phyloP scores from a whole-genome alignment of 2,888 invertebrate genomes.

The Coelinius sp. region DNA sequence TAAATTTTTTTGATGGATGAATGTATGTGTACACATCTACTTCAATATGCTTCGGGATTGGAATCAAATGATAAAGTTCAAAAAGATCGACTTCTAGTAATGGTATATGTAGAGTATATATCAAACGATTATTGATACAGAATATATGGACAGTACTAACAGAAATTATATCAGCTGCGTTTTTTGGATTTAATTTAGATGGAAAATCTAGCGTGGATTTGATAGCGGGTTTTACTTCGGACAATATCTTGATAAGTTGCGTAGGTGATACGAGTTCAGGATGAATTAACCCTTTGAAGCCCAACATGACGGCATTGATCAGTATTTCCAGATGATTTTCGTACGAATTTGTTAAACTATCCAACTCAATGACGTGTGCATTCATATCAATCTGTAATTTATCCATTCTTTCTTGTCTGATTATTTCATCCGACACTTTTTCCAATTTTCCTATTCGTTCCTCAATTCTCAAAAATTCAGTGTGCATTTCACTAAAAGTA shows the following conservation, averaged over 20 bases:
- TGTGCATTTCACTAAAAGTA: not conserved
- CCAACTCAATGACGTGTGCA: not conserved
- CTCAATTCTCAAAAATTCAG: not conserved
- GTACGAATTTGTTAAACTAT: not conserved
- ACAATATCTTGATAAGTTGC: not conserved
- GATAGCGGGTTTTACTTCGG: not conserved
- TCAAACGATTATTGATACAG: not conserved
- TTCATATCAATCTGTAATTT: not conserved
- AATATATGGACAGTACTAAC: not conserved
- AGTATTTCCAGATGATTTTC: not conserved
- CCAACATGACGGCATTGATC: not conserved
- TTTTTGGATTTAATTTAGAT: not conserved
- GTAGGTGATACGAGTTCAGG: not conserved
- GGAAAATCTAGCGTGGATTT: not conserved
- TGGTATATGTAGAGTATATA: not conserved
- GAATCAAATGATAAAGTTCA: not conserved
- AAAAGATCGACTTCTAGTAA: not conserved
- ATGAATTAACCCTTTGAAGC: not conserved
- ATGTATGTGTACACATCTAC: not conserved
- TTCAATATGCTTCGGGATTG: not conserved
- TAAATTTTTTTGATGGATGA: not conserved
- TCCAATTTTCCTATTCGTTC: not conserved
- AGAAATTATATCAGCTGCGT: not conserved
- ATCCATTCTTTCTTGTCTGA: not conserved
- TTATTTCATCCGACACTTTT: not conserved